Conservation (phyloP, 2,888 invertebrate species). For the Tetragnatha montana region DNA sequence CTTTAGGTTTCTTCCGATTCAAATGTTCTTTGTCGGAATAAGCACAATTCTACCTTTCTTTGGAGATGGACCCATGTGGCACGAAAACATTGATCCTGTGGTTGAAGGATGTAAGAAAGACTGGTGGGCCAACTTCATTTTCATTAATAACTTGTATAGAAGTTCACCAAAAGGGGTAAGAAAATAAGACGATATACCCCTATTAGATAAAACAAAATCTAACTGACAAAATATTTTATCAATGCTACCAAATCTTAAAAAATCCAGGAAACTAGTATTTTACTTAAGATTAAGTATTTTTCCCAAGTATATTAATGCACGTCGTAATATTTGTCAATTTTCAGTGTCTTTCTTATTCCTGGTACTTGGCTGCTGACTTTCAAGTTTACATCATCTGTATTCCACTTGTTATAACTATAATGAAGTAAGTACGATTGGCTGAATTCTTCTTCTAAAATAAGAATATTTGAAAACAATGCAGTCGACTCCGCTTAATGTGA, state of each 20-base stretch:
- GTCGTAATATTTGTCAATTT: not conserved
- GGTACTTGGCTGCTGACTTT: constrained; percentile 68
- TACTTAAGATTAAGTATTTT: not conserved
- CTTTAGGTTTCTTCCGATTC: constrained; percentile 58
- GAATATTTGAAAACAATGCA: no score
- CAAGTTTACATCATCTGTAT: constrained; percentile 59
- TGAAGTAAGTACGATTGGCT: constrained; percentile 47
- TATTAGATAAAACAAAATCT: no score
- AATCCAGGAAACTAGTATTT: not conserved
- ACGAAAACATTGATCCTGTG: constrained; percentile 64
- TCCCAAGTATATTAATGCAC: not conserved
- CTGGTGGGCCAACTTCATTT: constrained; percentile 67
- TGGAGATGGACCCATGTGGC: constrained; percentile 70
- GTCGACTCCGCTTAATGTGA: no score
- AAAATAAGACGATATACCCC: no score
- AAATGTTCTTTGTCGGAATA: constrained; percentile 64
- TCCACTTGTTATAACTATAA: constrained; percentile 48
- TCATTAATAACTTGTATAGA: constrained; percentile 66
- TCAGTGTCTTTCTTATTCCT: constrained; percentile 61
- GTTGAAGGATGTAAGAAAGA: constrained; percentile 58
- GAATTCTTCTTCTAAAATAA: not conserved
- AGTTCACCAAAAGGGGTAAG: constrained; percentile 40
- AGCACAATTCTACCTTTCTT: constrained; percentile 62
- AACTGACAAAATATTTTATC: no score
- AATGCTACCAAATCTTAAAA: no score